phyloP scores from a whole-genome alignment of 2,797 vertebrate genomes.

The Sebastes hubbsi region DNA sequence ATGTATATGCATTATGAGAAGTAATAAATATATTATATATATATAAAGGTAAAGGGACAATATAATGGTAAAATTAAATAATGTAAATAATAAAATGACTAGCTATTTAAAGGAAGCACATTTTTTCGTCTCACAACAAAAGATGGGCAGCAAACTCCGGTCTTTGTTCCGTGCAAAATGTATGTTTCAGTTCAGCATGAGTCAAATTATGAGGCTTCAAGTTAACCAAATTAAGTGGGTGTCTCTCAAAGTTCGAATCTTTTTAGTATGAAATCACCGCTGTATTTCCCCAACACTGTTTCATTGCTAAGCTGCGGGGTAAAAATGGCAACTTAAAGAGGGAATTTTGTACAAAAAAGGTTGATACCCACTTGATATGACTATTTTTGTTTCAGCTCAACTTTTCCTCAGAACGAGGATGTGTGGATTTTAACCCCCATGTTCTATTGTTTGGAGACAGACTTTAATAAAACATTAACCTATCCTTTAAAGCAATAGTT shows the following conservation, averaged over 20 bases:
- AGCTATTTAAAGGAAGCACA: neutral
- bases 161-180: neutral
- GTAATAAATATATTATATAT: neutral
- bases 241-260: too few relatives aligned
- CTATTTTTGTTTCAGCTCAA: too few relatives aligned
- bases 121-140: neutral
- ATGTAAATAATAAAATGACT: neutral
- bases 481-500: too few relatives aligned
- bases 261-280: accelerated
- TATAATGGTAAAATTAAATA: neutral
- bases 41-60: neutral
- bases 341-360: too few relatives aligned
- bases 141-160: neutral
- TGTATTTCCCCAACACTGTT: too few relatives aligned
- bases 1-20: neutral
- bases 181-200: neutral
- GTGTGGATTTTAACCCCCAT: too few relatives aligned
- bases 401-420: too few relatives aligned
- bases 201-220: too few relatives aligned
- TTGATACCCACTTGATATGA: too few relatives aligned
- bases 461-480: too few relatives aligned
- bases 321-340: too few relatives aligned
- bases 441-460: neutral
- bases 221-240: accelerated
- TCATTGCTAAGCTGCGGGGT: too few relatives aligned